Evolutionary conservation across 2,797 vertebrate species (phyloP).

Genomic region (Odontamblyopus lacepedii): DNA sequence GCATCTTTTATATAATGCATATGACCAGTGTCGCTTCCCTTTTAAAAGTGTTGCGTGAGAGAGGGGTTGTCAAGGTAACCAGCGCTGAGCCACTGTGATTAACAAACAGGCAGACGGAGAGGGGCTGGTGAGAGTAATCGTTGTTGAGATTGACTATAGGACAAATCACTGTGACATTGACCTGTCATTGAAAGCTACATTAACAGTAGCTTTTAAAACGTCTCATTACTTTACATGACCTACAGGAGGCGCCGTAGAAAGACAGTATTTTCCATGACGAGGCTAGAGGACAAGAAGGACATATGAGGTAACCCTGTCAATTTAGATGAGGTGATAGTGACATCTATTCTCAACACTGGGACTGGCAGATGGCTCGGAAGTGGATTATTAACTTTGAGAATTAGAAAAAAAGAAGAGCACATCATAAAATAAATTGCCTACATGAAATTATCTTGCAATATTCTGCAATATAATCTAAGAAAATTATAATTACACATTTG

Average conservation of each 20-base stretch:
- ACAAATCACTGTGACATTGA: conserved; percentile 45
- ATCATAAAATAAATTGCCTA: not conserved
- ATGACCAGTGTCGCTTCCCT: conserved; percentile 23
- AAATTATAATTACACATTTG: not conserved
- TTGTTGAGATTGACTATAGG: conserved; percentile 16
- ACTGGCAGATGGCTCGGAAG: not conserved
- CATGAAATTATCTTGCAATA: not conserved
- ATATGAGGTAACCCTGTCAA: not conserved
- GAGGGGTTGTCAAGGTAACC: conserved; percentile 43
- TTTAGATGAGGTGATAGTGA: conserved; percentile 2
- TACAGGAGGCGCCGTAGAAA: conserved; percentile 17
- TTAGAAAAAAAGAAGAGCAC: not conserved
- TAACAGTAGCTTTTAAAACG: conserved; percentile 50
- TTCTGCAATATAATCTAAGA: not conserved
- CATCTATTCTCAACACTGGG: not conserved
- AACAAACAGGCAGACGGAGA: conserved; percentile 21
- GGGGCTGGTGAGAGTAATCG: conserved; percentile 22
- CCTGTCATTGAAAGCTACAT: conserved; percentile 47
- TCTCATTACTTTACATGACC: conserved; percentile 50
- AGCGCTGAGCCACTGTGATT: conserved; percentile 33
- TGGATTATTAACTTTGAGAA: not conserved
- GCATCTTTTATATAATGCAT: conserved; percentile 34
- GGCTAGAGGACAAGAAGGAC: conserved; percentile 31
- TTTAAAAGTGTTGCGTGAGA: conserved; percentile 11
- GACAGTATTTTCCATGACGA: conserved; percentile 35